These are phyloP conservation scores for Mamestra configurata DNA, from an alignment of 1,140 invertebrate species.

Conservation along the genomic window DNA sequence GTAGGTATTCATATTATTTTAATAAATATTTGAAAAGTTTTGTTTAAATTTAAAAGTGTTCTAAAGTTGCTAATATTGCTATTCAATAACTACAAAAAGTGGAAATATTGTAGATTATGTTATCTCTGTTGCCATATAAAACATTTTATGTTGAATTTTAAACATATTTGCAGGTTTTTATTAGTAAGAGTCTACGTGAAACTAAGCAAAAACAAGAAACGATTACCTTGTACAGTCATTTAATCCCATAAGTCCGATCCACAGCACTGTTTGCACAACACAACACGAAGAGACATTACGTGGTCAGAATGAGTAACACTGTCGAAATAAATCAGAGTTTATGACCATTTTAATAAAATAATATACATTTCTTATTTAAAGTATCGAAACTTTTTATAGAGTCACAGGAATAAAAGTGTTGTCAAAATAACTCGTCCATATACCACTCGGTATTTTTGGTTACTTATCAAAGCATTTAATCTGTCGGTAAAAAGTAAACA, in stretches of 20 bases:
- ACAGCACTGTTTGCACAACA: slow-evolving; percentile 15
- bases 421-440: neutral
- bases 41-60: no score
- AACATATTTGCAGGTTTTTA: neutral
- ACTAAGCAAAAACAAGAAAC: neutral
- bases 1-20: no score
- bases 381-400: no score
- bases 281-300: neutral
- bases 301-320: neutral
- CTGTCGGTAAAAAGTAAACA: neutral
- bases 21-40: no score
- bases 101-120: no score
- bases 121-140: neutral
- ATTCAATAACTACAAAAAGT: no score
- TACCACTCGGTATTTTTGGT: neutral
- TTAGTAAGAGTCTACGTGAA: neutral
- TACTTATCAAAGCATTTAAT: neutral
- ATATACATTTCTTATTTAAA: neutral
- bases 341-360: neutral
- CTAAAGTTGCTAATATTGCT: no score
- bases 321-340: neutral
- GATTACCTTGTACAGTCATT: neutral
- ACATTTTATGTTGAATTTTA: neutral
- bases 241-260: slow-evolving; percentile 12
- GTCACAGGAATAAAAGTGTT: neutral